These are phyloP conservation scores for Pipistrellus kuhlii DNA, from an alignment of 2,797 vertebrate species.

Conservation along the genomic window DNA sequence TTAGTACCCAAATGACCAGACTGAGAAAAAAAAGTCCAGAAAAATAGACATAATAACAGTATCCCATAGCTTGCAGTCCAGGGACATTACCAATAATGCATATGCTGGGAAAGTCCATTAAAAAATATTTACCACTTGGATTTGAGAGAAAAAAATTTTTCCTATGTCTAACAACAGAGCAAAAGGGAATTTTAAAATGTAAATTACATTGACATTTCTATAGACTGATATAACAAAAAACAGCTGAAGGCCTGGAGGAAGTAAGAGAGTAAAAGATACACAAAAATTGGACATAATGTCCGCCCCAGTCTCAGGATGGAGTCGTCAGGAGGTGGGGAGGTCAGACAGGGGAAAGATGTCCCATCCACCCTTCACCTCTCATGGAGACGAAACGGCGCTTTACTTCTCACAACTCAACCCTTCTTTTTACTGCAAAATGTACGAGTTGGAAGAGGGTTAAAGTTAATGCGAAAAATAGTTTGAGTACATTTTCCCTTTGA, in stretches of 20 bases:
- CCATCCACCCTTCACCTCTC: fast-evolving
- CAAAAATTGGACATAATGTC: fast-evolving
- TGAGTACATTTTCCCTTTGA: background rate
- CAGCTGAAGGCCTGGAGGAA: background rate
- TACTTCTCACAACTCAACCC: background rate
- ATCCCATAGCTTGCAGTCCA: background rate
- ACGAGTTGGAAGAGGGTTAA: background rate
- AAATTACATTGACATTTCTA: no score
- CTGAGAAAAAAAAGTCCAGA: background rate
- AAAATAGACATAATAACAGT: background rate
- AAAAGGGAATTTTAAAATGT: background rate
- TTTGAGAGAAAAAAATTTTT: background rate
- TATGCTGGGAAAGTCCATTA: background rate
- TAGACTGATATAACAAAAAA: fast-evolving
- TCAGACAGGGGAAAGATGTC: fast-evolving
- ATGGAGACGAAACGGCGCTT: fast-evolving
- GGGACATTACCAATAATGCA: fast-evolving
- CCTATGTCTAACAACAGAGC: fast-evolving
- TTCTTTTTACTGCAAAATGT: background rate
- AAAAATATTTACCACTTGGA: background rate
- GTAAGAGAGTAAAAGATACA: background rate
- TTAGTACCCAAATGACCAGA: background rate
- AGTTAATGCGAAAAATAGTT: background rate
- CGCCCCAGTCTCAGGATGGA: fast-evolving
- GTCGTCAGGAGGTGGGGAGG: background rate